Base-by-base conservation (phyloP, 2,888 invertebrate genomes). In the Melanophora roralis region DNA sequence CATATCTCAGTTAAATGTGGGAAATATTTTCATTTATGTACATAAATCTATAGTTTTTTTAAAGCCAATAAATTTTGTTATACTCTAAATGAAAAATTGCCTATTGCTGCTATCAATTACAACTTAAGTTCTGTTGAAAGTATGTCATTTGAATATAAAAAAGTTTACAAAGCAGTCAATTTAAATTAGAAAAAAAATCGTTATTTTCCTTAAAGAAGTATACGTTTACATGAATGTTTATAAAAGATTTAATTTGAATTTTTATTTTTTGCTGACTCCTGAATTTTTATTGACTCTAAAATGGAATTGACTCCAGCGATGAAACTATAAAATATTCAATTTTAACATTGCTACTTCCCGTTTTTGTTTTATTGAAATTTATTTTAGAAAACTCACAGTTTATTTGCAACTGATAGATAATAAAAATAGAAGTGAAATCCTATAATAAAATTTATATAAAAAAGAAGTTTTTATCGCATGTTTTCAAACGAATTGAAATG, bases 371-470 rank as follows among this genome's bases (percentile, higher is more conserved):
- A n/a, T n/a, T n/a, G n/a, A n/a, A n/a, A n/a, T n/a, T n/a, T n/a
- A n/a, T n/a, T n/a, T n/a, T n/a, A n/a, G 16, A 9, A 43, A 43
- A 9, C 43, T 55, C 57, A 47, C 36, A 69, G 21, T 49, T 55
- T 59, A 59, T 69, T 69, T 69, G 11, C 47, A 45, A 16, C 59
- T 69, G 49, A 27, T 38, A 47, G 49, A 49, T 32, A 60, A 60
- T 43, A 43, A 60, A 32, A 21, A 36, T 36, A 19, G 1, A 23
- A 21, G 14, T 38, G 27, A 32, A 1, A 49, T 19, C 3, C 34
- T 45, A 34, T 19, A 27, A 6, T 59, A 8, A 8, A 43, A 4
- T 16, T 8, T 6, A 16, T 43, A 43, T 43, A 14, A 14, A 8
- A 16, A 16, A 16, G 14, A 16, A n/a, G n/a, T 62, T 60, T 14